Conservation (phyloP, 2,113 vertebrate genomes). For the Megaleporinus macrocephalus region DNA sequence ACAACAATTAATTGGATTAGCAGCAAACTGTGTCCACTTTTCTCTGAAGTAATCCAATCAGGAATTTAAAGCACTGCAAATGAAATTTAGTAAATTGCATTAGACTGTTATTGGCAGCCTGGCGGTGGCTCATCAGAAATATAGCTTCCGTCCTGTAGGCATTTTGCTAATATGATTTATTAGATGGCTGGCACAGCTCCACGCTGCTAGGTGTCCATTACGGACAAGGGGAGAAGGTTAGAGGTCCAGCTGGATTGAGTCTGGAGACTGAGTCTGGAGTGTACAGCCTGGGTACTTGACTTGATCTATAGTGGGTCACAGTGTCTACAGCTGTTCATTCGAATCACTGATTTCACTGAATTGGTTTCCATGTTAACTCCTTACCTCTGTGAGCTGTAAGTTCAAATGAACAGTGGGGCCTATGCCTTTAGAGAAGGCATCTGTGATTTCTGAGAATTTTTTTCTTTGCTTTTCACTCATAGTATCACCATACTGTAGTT, state of each 20-base stretch:
- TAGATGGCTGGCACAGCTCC: conserved; percentile 39
- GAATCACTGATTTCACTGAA: background rate
- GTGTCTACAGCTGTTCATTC: background rate
- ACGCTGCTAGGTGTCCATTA: conserved; percentile 29
- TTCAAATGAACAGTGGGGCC: too few relatives aligned
- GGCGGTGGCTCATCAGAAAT: conserved; percentile 53
- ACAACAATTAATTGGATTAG: conserved; percentile 77
- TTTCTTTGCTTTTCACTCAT: too few relatives aligned
- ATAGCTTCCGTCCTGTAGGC: conserved; percentile 51
- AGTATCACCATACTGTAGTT: too few relatives aligned
- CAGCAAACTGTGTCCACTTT: conserved; percentile 65
- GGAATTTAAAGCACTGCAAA: conserved; percentile 77
- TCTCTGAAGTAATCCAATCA: conserved; percentile 78
- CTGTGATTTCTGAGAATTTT: too few relatives aligned
- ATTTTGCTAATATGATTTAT: conserved; percentile 55
- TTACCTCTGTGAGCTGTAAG: too few relatives aligned
- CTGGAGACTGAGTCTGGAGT: background rate
- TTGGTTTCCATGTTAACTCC: too few relatives aligned
- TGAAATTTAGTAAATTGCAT: conserved; percentile 75
- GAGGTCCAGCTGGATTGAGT: background rate
- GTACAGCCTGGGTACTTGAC: background rate
- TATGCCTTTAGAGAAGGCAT: too few relatives aligned
- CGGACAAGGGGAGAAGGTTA: conserved; percentile 24
- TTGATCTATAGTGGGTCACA: background rate
- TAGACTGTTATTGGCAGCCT: conserved; percentile 60